Base-by-base conservation (phyloP, 2,113 vertebrate species). In the Hippocampus barbouri region DNA sequence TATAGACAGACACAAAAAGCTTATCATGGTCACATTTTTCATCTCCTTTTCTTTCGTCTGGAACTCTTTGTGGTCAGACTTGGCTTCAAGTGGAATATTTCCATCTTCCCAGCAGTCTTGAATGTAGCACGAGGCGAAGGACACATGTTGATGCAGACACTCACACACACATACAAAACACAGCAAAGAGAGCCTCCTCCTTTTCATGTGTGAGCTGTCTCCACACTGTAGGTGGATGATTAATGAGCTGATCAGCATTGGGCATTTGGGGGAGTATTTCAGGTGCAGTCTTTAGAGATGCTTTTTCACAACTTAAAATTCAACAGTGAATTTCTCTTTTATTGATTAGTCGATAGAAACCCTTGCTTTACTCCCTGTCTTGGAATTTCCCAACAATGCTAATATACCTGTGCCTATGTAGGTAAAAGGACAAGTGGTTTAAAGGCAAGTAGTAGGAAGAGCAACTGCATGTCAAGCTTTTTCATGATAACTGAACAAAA, bases 201-300 rank as follows among this genome's bases (percentile, higher is more conserved):
- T 64, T 40, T 64, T 79, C 69, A 67, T 73, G 57, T 76, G 64
- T 69, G 21, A 4, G 8, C 61, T 49, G 41, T 59, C 73, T 73
- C 69, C 72, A 27, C 30, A 2, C 30, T 51, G 74, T 69, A 81
- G 75, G 72, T 70, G 53, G 59, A 76, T 90, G 87, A 91, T 89
- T 89, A 85, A 88, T 89, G 87, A 85, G 73, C 72, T 83, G 74
- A 70, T 78, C 82, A 66, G 54, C 75, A 56, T 23, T 54, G 21
- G 21, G 53, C 21, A 11, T n/a, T 15, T 21, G 47, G 49, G 20
- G 18, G 49, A 53, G 18, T 16, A 53, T 53, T 21, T 53, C 18
- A 20, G 49, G 49, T 20, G 49, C 18, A 8, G 5, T 21, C 18
- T 20, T 67, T 34, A 27, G 20, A 25, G 57, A 23, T 71, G 74